A percentile compares a stretch with the other conserved stretches of the same genome.
These are phyloP conservation scores for Argentina silus DNA, from an alignment of 2,797 vertebrate species.

Conservation along the genomic window DNA sequence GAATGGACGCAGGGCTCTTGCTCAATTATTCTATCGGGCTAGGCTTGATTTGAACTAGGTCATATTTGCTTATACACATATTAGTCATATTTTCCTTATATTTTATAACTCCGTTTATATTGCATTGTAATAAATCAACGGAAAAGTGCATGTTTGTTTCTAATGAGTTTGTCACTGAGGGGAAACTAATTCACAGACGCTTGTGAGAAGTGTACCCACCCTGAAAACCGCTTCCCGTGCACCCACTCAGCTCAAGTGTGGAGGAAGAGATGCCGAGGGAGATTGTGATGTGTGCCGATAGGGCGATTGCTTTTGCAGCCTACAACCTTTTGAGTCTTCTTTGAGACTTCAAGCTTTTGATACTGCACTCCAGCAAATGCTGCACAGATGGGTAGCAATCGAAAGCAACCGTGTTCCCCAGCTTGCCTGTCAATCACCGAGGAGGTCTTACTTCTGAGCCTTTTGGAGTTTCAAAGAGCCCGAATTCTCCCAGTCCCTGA, in stretches of 20 bases:
- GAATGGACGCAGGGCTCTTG: slow-evolving; percentile 17
- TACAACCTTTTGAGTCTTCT: slow-evolving; percentile 26
- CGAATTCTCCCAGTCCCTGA: slow-evolving; percentile 47
- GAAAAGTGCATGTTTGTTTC: slow-evolving; percentile 34
- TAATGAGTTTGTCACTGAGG: slow-evolving; percentile 46
- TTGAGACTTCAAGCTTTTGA: slow-evolving; percentile 48
- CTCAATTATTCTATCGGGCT: neutral
- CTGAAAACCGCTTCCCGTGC: slow-evolving; percentile 62
- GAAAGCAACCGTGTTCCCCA: slow-evolving; percentile 44
- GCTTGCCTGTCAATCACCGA: slow-evolving; percentile 56
- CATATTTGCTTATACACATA: slow-evolving; percentile 12
- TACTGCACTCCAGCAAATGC: slow-evolving; percentile 54
- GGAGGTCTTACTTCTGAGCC: slow-evolving; percentile 56
- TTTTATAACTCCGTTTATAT: slow-evolving; percentile 12
- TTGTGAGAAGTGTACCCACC: slow-evolving; percentile 45
- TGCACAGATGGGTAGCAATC: slow-evolving; percentile 36
- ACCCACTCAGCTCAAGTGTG: slow-evolving; percentile 44
- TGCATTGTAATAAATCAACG: slow-evolving; percentile 33
- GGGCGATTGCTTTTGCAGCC: slow-evolving; percentile 24
- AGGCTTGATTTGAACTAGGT: slow-evolving; percentile 31
- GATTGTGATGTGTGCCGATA: slow-evolving; percentile 27
- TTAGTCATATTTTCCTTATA: slow-evolving; percentile 33
- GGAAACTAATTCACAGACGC: slow-evolving; percentile 39
- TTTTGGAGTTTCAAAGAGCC: slow-evolving; percentile 51
- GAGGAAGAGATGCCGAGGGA: slow-evolving; percentile 17